Evolutionary conservation across 2,888 invertebrate genomes (phyloP), one percentile per base, ranked within the genome.

Genomic region (Monochamus alternatus): DNA sequence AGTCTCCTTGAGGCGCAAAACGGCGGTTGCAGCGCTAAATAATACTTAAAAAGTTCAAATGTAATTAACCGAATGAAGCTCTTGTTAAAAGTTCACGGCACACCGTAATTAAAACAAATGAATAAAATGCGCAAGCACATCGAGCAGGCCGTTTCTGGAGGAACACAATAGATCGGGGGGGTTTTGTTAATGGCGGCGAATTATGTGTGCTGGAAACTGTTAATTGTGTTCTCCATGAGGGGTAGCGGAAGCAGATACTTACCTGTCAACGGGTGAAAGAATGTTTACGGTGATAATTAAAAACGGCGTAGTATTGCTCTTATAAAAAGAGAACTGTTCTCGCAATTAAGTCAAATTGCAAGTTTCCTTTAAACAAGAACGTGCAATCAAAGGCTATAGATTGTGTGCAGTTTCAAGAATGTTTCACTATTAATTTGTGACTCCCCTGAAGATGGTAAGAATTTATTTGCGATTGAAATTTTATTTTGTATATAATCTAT

Each of bases 51-150:
- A 58, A 58, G 58, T 68, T 58, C 38, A 68, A 59, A 68, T 30
- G 59, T 68, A 59, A 68, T 68, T 59, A 68, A 68, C 43, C 58
- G n/a, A 67, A 51, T 58, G 51, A 51, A 68, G 58, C n/a, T 55
- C 58, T 59, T 22, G 68, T 58, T 43, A 68, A 59, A 68, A 68
- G 43, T 68, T 68, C 52, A 52, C 51, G 43, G 58, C 58, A 38
- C 14, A 3, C 58, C 58, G 68, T 68, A 68, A 68, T 68, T 68
- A 68, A 59, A 58, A 68, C 68, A 68, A 68, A 68, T 68, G 68
- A 68, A 68, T 68, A 68, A 68, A 68, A 68, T 68, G 59, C 38
- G 68, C 68, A 68, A 43, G 43, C 43, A 47, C 58, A 66, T 66
- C 66, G 52, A 55, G 30, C 55, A 55, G 8, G 55, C 47, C 38